Percentiles rank a stretch among this genome's conserved stretches.
phyloP scores from a whole-genome alignment of 2,113 vertebrate species.

The Semnornis frantzii region DNA sequence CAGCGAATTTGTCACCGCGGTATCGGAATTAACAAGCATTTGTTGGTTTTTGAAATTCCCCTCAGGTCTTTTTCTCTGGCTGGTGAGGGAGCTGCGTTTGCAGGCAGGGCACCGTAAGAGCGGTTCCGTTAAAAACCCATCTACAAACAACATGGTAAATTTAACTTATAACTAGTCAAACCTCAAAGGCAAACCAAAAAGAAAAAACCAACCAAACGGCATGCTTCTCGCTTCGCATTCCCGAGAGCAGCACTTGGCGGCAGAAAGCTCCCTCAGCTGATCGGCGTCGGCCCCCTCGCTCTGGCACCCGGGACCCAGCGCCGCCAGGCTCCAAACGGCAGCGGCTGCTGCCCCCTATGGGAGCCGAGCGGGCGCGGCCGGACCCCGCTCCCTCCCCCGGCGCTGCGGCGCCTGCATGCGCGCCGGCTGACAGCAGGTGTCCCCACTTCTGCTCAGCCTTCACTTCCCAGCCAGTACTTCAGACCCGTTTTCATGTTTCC shows the following conservation, averaged over 20 bases:
- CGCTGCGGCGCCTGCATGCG: constrained; percentile 68
- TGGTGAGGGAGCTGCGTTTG: constrained; percentile 54
- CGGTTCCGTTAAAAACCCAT: constrained; percentile 12
- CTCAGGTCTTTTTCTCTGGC: constrained; percentile 23
- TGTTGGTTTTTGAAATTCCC: not conserved
- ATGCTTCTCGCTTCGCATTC: constrained; percentile 74
- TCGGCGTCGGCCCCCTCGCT: constrained; percentile 75
- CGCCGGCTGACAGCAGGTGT: constrained; percentile 85
- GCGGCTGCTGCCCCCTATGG: constrained; percentile 92
- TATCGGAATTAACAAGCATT: constrained; percentile 46
- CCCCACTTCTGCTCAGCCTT: constrained; percentile 75
- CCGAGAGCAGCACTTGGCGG: constrained; percentile 73
- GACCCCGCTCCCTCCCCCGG: constrained; percentile 69
- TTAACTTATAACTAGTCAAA: constrained; percentile 71
- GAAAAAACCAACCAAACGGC: constrained; percentile 47
- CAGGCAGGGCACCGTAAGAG: constrained; percentile 59
- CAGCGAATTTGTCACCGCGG: constrained; percentile 17
- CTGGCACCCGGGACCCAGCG: constrained; percentile 51
- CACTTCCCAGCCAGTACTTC: constrained; percentile 69
- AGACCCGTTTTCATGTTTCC: constrained; percentile 81
- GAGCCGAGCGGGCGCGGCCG: constrained; percentile 37
- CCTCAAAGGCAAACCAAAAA: constrained; percentile 58
- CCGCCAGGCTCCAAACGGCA: constrained; percentile 78
- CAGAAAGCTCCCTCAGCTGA: constrained; percentile 66
- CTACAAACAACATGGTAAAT: constrained; percentile 39